phyloP scores from a whole-genome alignment of 2,113 vertebrate species.

The Micronycteris hirsuta region DNA sequence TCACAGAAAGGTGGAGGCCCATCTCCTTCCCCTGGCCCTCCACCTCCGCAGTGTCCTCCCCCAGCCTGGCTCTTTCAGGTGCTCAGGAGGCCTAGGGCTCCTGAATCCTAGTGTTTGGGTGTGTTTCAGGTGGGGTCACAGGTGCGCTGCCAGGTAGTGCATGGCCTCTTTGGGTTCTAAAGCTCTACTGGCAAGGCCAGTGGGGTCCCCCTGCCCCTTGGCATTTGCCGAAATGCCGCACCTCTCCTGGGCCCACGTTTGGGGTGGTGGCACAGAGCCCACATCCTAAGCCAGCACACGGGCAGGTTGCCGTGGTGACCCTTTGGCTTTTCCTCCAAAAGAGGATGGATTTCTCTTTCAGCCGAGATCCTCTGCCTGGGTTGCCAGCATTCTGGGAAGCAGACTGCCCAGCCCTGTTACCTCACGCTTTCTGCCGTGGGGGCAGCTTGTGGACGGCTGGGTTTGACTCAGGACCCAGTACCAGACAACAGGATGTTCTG shows the following conservation, averaged over 20 bases:
- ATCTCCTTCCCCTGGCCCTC: neutral
- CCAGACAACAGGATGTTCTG: neutral
- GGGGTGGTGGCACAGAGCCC: neutral
- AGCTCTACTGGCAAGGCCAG: neutral
- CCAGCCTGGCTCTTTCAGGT: neutral
- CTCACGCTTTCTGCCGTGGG: neutral
- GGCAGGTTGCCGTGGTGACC: conserved; percentile 62
- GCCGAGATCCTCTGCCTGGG: conserved; percentile 26
- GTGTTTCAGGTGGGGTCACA: neutral
- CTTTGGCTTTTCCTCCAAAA: neutral
- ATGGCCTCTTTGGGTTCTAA: neutral
- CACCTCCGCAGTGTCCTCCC: neutral
- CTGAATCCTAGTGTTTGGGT: neutral
- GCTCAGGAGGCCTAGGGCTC: neutral
- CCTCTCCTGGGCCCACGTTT: neutral
- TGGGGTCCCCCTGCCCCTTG: neutral
- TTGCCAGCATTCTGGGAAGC: neutral
- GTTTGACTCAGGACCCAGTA: neutral
- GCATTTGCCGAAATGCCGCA: neutral
- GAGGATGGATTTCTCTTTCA: conserved; percentile 22
- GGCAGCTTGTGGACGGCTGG: neutral
- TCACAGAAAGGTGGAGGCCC: neutral
- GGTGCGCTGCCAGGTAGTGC: neutral
- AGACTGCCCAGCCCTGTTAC: neutral
- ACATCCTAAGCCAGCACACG: neutral